Percentiles rank a stretch among this genome's conserved stretches.
Evolutionary conservation across 2,888 invertebrate genomes (phyloP).

Genomic region (Ditylenchus weischeri): DNA sequence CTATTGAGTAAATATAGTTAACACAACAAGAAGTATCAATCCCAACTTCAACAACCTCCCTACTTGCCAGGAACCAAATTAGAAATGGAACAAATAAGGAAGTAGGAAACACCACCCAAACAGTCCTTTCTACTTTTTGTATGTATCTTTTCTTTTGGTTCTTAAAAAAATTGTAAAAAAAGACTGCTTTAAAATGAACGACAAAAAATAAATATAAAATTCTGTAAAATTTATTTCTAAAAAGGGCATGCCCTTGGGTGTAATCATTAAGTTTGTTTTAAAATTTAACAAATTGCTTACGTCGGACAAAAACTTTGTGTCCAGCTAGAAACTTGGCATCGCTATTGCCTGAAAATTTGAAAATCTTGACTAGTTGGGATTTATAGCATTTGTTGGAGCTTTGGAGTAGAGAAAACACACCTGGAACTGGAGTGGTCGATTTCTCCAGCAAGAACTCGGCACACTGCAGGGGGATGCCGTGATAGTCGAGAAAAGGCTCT

Average conservation of each 20-base stretch:
- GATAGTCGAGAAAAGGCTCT: conserved; percentile 68
- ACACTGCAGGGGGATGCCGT: conserved; percentile 67
- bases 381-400: neutral
- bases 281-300: neutral
- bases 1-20: conserved; percentile 1
- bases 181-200: neutral
- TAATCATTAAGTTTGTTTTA: no score
- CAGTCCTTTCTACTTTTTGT: conserved; percentile 4
- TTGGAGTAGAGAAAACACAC: neutral
- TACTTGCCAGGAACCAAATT: conserved; percentile 1
- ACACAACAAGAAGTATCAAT: no score
- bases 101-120: conserved; percentile 9
- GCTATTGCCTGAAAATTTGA: conserved; percentile 14
- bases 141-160: conserved; percentile 2
- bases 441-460: conserved; percentile 70
- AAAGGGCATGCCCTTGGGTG: neutral
- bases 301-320: conserved; percentile 27
- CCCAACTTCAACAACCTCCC: no score
- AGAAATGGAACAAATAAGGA: conserved; percentile 1
- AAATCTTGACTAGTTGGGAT: neutral
- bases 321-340: conserved; percentile 29
- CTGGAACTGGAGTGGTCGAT: conserved; percentile 67
- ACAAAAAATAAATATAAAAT: neutral
- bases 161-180: neutral
- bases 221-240: neutral